Conservation (phyloP, 1,140 invertebrate species). For the Orussus abietinus region DNA sequence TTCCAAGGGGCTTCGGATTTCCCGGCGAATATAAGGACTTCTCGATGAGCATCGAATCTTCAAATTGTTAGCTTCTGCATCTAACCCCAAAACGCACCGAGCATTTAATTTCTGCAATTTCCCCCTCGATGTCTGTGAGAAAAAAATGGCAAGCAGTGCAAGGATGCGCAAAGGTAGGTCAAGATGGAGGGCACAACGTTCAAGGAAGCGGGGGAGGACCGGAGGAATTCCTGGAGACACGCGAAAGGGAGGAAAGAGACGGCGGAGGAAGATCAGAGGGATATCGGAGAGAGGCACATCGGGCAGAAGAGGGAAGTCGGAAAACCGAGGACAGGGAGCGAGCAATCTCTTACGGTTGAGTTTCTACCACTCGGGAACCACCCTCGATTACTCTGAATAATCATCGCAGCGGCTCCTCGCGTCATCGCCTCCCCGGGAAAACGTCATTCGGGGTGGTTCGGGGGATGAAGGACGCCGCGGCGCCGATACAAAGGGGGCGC, state of each 20-base stretch:
- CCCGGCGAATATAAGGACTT: too few relatives aligned
- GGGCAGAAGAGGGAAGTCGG: conserved; percentile 9
- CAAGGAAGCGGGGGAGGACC: too few relatives aligned
- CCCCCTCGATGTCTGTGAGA: too few relatives aligned
- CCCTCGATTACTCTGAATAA: conserved; percentile 42
- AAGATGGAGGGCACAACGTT: too few relatives aligned
- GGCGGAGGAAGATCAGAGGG: conserved; percentile 1
- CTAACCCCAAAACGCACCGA: too few relatives aligned
- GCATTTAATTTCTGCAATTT: too few relatives aligned
- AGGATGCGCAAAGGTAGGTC: too few relatives aligned
- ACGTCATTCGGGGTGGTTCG: conserved; percentile 5
- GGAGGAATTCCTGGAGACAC: background rate
- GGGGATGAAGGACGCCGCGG: background rate
- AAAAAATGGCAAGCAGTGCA: too few relatives aligned
- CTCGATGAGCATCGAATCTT: too few relatives aligned
- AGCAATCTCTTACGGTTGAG: conserved; percentile 41
- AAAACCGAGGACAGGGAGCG: conserved; percentile 10
- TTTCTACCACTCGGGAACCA: conserved; percentile 24
- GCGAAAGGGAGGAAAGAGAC: background rate
- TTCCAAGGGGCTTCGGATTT: too few relatives aligned
- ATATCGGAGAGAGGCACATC: too few relatives aligned
- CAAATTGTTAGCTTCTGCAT: too few relatives aligned
- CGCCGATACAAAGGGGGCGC: conserved; percentile 7
- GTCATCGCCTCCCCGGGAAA: conserved; percentile 29
- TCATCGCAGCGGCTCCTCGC: conserved; percentile 27